Conservation (phyloP, 2,888 invertebrate genomes). For the Busseola fusca region DNA sequence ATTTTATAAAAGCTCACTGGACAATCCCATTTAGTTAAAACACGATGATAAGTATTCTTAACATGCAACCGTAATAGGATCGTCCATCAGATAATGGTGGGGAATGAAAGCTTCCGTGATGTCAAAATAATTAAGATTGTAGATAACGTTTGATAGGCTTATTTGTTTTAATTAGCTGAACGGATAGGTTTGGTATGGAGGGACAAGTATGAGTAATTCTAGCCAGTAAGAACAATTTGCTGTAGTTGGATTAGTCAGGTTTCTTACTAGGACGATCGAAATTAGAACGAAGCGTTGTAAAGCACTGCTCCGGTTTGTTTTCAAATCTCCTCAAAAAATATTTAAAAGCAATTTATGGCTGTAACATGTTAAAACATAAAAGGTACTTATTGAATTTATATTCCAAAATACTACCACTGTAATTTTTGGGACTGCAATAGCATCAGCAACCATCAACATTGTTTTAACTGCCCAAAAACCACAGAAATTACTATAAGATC, state of each 20-base stretch:
- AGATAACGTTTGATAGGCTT: constrained; percentile 56
- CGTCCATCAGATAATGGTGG: constrained; percentile 57
- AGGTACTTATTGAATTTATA: neutral
- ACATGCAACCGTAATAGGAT: constrained; percentile 61
- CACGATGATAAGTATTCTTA: constrained; percentile 48
- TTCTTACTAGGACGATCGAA: neutral
- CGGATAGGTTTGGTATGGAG: constrained; percentile 9
- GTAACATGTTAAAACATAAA: neutral
- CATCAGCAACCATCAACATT: constrained; percentile 31
- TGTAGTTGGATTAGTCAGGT: neutral
- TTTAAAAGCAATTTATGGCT: neutral
- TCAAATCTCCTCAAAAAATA: neutral
- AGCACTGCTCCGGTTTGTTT: no score
- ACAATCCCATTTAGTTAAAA: constrained; percentile 57
- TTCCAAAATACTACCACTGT: constrained; percentile 12
- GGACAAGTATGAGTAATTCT: constrained; percentile 18
- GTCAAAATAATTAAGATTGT: constrained; percentile 60
- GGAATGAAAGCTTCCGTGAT: constrained; percentile 60
- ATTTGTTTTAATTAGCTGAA: constrained; percentile 58
- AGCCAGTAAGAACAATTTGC: neutral
- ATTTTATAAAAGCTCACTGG: constrained; percentile 41
- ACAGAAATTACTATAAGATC: constrained; percentile 29
- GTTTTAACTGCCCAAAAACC: constrained; percentile 30
- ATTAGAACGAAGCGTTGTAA: neutral
- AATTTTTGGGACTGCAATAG: constrained; percentile 28